Evolutionary conservation across 2,888 invertebrate species (phyloP).

Genomic region (Apamea anceps): DNA sequence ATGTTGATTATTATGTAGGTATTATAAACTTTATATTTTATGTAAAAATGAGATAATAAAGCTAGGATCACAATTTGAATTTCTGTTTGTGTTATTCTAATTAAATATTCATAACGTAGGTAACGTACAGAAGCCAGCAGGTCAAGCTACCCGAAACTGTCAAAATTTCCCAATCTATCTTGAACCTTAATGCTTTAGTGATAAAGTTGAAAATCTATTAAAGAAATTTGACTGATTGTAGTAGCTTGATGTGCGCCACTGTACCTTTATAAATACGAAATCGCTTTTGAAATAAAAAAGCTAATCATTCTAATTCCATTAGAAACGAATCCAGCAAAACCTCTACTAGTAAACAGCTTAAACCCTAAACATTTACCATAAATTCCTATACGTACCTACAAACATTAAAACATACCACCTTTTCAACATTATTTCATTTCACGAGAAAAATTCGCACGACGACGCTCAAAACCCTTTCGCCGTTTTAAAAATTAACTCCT

Average conservation of each 20-base stretch:
- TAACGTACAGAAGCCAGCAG: too few relatives aligned
- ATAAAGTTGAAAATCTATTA: too few relatives aligned
- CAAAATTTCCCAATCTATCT: too few relatives aligned
- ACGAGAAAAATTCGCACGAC: slow-evolving; percentile 22
- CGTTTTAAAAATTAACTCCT: slow-evolving; percentile 65
- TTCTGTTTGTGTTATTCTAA: not conserved
- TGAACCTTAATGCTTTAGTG: too few relatives aligned
- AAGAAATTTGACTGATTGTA: too few relatives aligned
- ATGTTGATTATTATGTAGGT: not conserved
- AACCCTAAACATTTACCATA: slow-evolving; percentile 11
- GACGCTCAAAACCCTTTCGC: slow-evolving; percentile 31
- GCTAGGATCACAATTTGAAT: not conserved
- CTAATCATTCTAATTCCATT: not conserved
- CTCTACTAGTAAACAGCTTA: not conserved
- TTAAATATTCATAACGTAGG: not conserved
- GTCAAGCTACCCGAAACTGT: too few relatives aligned
- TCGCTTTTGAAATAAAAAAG: not conserved
- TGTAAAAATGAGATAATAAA: not conserved
- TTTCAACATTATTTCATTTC: slow-evolving; percentile 46
- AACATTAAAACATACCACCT: slow-evolving; percentile 9
- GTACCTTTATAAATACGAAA: not conserved
- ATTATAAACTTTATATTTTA: too few relatives aligned
- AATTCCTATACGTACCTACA: not conserved
- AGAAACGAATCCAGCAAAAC: slow-evolving; percentile 1
- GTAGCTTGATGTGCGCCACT: too few relatives aligned